Percentiles rank a stretch among this genome's conserved stretches.
Conservation (phyloP, 2,888 invertebrate genomes). For the Laothoe populi region DNA sequence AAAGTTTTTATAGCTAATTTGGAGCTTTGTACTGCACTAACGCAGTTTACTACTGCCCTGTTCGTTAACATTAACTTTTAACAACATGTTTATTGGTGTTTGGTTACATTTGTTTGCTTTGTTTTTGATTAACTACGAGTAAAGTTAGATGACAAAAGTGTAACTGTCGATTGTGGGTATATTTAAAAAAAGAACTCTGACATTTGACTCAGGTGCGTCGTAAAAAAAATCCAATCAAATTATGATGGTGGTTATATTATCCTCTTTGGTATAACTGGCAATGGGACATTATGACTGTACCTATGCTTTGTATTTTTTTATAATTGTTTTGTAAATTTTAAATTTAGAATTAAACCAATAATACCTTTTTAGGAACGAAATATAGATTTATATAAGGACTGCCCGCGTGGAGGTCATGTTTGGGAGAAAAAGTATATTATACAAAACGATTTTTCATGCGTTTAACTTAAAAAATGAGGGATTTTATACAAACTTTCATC, state of each 20-base stretch:
- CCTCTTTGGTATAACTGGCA: no score
- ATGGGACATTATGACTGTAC: no score
- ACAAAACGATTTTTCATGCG: no score
- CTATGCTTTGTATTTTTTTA: no score
- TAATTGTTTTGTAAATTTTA: no score
- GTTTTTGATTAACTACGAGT: not conserved
- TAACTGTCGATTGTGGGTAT: not conserved
- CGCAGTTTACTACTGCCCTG: slow-evolving; percentile 53
- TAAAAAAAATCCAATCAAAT: not conserved
- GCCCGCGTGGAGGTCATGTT: no score
- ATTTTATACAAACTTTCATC: no score
- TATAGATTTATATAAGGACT: no score
- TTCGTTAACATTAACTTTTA: slow-evolving; percentile 51
- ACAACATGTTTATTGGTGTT: slow-evolving; percentile 54
- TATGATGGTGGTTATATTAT: not conserved
- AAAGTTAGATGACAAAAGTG: not conserved
- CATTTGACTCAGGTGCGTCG: not conserved
- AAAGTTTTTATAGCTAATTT: slow-evolving; percentile 83
- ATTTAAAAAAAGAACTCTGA: not conserved
- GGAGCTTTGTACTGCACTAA: slow-evolving; percentile 51
- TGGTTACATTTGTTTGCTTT: slow-evolving; percentile 17
- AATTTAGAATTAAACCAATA: no score
- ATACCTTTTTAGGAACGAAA: no score
- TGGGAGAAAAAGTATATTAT: no score
- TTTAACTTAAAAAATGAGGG: no score